Conservation (phyloP, 2,888 invertebrate genomes). For the Cryptus armator region DNA sequence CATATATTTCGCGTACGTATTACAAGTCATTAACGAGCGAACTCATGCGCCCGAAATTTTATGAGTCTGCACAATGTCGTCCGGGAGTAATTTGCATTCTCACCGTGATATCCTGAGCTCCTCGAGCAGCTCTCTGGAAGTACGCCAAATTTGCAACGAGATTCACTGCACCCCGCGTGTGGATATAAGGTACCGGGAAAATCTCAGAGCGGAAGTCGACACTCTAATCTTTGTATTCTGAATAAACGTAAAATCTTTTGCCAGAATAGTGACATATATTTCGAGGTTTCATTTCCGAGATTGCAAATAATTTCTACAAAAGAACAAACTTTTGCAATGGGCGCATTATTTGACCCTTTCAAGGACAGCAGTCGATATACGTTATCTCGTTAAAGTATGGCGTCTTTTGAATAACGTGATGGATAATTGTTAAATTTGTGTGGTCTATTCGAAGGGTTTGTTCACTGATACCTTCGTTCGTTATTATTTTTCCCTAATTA, state of each 20-base stretch:
- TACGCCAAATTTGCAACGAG: conserved; percentile 24
- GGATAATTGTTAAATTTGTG: background rate
- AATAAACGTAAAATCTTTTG: conserved; percentile 1
- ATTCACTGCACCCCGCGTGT: background rate
- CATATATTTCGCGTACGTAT: background rate
- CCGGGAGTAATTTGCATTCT: conserved; percentile 44
- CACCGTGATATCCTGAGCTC: background rate
- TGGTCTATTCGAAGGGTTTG: background rate
- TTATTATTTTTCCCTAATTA: background rate
- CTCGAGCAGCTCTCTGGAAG: conserved; percentile 15
- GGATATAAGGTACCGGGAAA: background rate
- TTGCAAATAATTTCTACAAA: background rate
- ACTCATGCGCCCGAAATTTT: conserved; percentile 25
- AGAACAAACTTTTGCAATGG: background rate
- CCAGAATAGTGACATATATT: background rate
- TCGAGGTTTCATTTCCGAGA: background rate
- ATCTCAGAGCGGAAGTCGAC: background rate
- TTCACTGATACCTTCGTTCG: background rate
- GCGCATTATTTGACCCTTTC: background rate
- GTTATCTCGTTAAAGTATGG: background rate
- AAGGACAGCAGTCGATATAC: background rate
- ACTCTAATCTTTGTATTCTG: background rate
- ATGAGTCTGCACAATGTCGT: conserved; percentile 30
- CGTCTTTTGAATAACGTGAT: background rate
- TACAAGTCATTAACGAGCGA: conserved; percentile 28